Conservation (phyloP, 1,140 invertebrate species). For the Drosophila bocqueti region DNA sequence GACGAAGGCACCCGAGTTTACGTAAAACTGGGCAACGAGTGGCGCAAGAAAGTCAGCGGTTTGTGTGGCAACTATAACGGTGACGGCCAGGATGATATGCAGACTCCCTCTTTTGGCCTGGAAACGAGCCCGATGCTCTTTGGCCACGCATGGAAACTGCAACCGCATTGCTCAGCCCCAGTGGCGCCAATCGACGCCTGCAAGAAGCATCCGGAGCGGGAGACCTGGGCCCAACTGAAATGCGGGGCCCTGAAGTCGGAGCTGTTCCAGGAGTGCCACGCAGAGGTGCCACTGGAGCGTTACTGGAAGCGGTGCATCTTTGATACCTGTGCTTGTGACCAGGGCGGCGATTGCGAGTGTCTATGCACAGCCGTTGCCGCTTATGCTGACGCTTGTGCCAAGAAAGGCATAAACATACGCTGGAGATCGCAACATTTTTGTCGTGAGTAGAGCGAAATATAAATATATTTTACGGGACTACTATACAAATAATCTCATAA, state of each 20-base stretch:
- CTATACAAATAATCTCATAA: not conserved
- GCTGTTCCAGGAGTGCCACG: slow-evolving; percentile 91
- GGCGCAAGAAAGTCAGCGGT: slow-evolving; percentile 92
- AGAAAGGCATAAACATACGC: slow-evolving; percentile 89
- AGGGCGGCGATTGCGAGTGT: slow-evolving; percentile 95
- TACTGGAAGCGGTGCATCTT: slow-evolving; percentile 90
- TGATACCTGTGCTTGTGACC: slow-evolving; percentile 94
- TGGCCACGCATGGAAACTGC: slow-evolving; percentile 94
- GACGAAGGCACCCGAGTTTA: slow-evolving; percentile 94
- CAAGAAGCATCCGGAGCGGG: slow-evolving; percentile 89
- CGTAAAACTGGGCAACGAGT: slow-evolving; percentile 90
- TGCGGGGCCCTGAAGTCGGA: slow-evolving; percentile 91
- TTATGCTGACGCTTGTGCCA: slow-evolving; percentile 93
- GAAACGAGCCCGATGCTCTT: slow-evolving; percentile 91
- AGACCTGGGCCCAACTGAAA: slow-evolving; percentile 91
- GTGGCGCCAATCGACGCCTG: slow-evolving; percentile 88
- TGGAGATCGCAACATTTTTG: slow-evolving; percentile 94
- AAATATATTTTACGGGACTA: not conserved
- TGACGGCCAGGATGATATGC: slow-evolving; percentile 93
- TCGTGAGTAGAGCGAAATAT: slow-evolving; percentile 87
- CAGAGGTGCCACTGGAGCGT: slow-evolving; percentile 90
- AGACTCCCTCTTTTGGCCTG: slow-evolving; percentile 91
- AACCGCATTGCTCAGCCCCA: slow-evolving; percentile 89
- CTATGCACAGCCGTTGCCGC: slow-evolving; percentile 94
- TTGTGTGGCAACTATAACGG: slow-evolving; percentile 96